These are phyloP conservation scores for Plagodis pulveraria DNA, from an alignment of 2,888 invertebrate genomes.

Conservation along the genomic window DNA sequence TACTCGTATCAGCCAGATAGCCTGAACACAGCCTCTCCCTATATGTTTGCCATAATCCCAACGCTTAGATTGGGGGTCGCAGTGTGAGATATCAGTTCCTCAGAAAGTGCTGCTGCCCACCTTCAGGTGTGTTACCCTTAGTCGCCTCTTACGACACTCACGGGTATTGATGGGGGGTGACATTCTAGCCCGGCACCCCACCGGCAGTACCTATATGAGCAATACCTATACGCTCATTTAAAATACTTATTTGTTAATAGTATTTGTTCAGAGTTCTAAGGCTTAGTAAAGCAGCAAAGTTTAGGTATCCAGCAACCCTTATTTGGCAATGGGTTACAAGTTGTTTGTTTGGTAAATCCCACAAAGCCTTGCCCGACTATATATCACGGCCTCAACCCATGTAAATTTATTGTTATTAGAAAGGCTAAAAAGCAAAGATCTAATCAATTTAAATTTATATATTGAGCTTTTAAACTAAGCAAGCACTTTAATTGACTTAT, in stretches of 20 bases:
- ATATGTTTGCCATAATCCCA: too few relatives aligned
- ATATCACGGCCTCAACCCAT: conserved; percentile 14
- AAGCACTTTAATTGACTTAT: background rate
- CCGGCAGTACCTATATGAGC: too few relatives aligned
- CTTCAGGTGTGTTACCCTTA: too few relatives aligned
- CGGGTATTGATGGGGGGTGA: too few relatives aligned
- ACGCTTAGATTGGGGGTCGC: too few relatives aligned
- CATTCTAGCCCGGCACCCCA: too few relatives aligned
- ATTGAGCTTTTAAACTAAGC: background rate
- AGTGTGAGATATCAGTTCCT: too few relatives aligned
- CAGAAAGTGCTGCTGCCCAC: too few relatives aligned
- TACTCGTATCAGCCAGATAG: too few relatives aligned
- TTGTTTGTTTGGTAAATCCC: conserved; percentile 22
- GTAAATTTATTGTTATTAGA: conserved; percentile 21
- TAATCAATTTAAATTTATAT: background rate
- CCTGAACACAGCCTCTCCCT: too few relatives aligned
- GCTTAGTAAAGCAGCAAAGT: background rate
- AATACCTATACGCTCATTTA: too few relatives aligned
- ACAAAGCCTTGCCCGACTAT: conserved; percentile 10
- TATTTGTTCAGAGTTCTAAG: conserved; percentile 2
- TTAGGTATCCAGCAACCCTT: background rate
- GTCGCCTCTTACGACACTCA: too few relatives aligned
- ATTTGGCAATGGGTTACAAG: conserved; percentile 12
- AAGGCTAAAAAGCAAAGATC: conserved; percentile 11
- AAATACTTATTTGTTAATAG: background rate